Percentiles rank a stretch among this genome's conserved stretches.
phyloP scores from a whole-genome alignment of 2,797 vertebrate genomes.

The Poecilia velifera region DNA sequence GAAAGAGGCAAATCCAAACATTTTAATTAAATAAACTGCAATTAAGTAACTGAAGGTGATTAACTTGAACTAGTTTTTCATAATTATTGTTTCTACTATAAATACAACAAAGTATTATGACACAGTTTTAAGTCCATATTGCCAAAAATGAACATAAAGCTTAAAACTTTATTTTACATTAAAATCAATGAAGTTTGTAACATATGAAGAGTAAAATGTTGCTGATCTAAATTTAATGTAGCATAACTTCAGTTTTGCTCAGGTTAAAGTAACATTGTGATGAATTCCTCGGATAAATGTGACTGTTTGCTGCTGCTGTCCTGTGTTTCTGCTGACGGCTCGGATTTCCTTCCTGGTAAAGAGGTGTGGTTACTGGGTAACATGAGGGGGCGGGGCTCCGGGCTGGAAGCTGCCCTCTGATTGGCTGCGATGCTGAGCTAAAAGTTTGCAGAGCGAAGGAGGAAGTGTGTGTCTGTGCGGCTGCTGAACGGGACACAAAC shows the following conservation, averaged over 20 bases:
- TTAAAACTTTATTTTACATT: background rate
- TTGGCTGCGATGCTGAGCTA: slow-evolving; percentile 71
- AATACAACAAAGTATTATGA: background rate
- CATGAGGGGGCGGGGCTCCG: slow-evolving; percentile 37
- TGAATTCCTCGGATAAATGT: background rate
- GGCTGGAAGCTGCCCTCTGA: slow-evolving; percentile 63
- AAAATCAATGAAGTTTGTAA: background rate
- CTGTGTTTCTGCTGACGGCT: slow-evolving; percentile 47
- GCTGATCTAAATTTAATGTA: background rate
- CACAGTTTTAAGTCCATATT: background rate
- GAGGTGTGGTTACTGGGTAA: slow-evolving; percentile 44
- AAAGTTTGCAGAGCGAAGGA: slow-evolving; percentile 73
- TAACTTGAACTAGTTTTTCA: too few relatives aligned
- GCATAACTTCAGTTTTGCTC: too few relatives aligned
- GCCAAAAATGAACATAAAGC: background rate
- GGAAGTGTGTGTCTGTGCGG: slow-evolving; percentile 69
- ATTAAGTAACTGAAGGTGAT: too few relatives aligned
- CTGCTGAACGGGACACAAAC: slow-evolving; percentile 39
- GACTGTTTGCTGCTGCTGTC: background rate
- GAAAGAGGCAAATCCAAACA: too few relatives aligned
- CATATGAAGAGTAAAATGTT: background rate
- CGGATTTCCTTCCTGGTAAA: slow-evolving; percentile 49
- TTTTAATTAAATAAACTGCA: too few relatives aligned
- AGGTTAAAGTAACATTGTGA: too few relatives aligned
- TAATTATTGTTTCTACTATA: background rate